phyloP scores from a whole-genome alignment of 2,797 vertebrate species.

The Pipistrellus kuhlii region DNA sequence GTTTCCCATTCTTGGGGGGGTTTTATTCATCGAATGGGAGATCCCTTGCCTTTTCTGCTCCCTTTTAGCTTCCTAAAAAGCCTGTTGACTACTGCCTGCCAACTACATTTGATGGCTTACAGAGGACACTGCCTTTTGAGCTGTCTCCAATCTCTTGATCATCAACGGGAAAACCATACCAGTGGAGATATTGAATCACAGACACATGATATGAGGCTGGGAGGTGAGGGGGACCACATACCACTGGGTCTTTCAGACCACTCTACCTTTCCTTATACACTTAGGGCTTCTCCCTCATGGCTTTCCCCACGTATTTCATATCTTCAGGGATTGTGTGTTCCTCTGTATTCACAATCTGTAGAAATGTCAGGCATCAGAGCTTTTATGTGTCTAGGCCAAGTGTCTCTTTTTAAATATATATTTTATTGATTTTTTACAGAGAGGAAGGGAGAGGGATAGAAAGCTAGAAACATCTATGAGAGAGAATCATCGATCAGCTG shows the following conservation, averaged over 20 bases:
- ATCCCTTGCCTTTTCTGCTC: slow-evolving; percentile 67
- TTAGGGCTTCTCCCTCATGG: neutral
- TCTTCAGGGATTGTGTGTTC: slow-evolving; percentile 13
- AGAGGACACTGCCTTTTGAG: slow-evolving; percentile 40
- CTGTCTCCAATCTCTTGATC: slow-evolving; percentile 63
- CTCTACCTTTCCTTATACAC: neutral
- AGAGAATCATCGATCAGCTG: too few relatives aligned
- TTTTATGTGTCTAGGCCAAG: neutral
- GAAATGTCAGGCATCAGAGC: neutral
- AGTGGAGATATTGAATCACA: slow-evolving; percentile 54
- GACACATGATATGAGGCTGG: neutral
- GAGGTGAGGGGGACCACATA: neutral
- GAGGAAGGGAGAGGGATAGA: too few relatives aligned
- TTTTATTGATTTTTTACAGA: too few relatives aligned
- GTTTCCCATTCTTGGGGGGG: slow-evolving; percentile 86
- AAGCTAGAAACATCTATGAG: too few relatives aligned
- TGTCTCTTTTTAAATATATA: too few relatives aligned
- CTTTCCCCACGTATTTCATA: neutral
- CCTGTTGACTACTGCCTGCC: neutral
- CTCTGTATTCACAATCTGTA: neutral
- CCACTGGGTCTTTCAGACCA: neutral
- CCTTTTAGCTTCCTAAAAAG: slow-evolving; percentile 34
- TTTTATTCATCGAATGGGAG: slow-evolving; percentile 80
- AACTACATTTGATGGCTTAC: slow-evolving; percentile 23
- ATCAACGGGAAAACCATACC: slow-evolving; percentile 13